A percentile compares a stretch with the other conserved stretches of the same genome.
Evolutionary conservation across 2,113 vertebrate species (phyloP).

Genomic region (Silurus glanis): DNA sequence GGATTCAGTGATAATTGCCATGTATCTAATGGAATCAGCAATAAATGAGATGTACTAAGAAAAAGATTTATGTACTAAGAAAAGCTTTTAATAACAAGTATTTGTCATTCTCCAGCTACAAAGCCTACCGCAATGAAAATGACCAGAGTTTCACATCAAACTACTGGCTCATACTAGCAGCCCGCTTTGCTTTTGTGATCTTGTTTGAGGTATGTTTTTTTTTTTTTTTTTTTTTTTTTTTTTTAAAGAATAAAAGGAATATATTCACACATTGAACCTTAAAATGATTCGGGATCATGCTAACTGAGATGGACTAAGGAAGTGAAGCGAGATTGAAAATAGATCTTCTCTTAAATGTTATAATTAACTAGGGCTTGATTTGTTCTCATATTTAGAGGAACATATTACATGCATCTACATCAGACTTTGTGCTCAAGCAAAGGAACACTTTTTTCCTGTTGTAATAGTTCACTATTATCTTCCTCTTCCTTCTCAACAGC

Average conservation of each 20-base stretch:
- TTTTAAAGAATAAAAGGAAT: background rate
- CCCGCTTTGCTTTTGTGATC: constrained; percentile 87
- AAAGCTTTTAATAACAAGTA: background rate
- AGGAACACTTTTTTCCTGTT: background rate
- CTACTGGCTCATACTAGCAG: constrained; percentile 87
- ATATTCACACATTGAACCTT: background rate
- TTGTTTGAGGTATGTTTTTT: constrained; percentile 83
- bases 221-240: background rate
- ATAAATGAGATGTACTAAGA: background rate
- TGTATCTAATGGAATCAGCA: background rate
- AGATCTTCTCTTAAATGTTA: background rate
- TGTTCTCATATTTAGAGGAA: background rate
- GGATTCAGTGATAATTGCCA: background rate
- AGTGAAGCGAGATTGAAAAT: no score
- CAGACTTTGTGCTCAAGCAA: background rate
- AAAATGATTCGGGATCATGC: background rate
- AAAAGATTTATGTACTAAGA: background rate
- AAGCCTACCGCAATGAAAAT: constrained; percentile 76
- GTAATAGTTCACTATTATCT: background rate
- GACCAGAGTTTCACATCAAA: constrained; percentile 77
- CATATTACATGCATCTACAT: background rate
- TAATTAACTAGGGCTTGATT: background rate
- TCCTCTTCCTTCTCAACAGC: constrained; percentile 68
- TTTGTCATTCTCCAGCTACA: constrained; percentile 76
- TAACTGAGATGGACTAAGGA: background rate